Conservation (phyloP, 2,113 vertebrate species). For the Odocoileus virginianus region DNA sequence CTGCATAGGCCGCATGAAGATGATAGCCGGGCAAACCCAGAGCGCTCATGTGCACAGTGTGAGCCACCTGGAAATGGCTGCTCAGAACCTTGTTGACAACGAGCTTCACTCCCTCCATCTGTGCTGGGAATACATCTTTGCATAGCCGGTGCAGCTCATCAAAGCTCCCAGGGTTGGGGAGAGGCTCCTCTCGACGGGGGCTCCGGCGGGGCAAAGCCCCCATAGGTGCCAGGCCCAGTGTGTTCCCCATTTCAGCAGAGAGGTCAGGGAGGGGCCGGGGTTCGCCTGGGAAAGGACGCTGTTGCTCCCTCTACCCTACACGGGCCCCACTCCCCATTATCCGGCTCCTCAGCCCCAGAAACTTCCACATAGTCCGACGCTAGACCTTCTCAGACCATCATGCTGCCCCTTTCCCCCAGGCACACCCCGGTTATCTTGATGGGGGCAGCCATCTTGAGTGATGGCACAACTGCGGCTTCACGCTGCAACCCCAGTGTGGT, state of each 20-base stretch:
- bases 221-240: slow-evolving; percentile 83
- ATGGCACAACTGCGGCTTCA: slow-evolving; percentile 64
- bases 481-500: neutral
- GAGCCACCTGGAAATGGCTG: slow-evolving; percentile 96
- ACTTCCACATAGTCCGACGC: slow-evolving; percentile 60
- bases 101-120: slow-evolving; percentile 95
- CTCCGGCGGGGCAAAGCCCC: slow-evolving; percentile 78
- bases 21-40: slow-evolving; percentile 90
- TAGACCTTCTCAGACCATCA: slow-evolving; percentile 55
- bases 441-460: slow-evolving; percentile 72
- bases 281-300: slow-evolving; percentile 1
- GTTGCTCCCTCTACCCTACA: slow-evolving; percentile 39
- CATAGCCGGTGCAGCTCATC: slow-evolving; percentile 91
- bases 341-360: slow-evolving; percentile 36
- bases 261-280: neutral
- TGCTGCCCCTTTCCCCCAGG: slow-evolving; percentile 10
- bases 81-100: slow-evolving; percentile 92
- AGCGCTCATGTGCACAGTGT: slow-evolving; percentile 92
- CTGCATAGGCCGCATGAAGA: slow-evolving; percentile 91
- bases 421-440: slow-evolving; percentile 77
- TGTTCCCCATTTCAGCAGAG: slow-evolving; percentile 85
- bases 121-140: slow-evolving; percentile 97
- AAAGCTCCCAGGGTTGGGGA: slow-evolving; percentile 92
- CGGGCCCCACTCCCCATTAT: slow-evolving; percentile 57
- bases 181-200: slow-evolving; percentile 83